Conservation (phyloP, 2,888 invertebrate genomes). For the Drosophila koepferae region DNA sequence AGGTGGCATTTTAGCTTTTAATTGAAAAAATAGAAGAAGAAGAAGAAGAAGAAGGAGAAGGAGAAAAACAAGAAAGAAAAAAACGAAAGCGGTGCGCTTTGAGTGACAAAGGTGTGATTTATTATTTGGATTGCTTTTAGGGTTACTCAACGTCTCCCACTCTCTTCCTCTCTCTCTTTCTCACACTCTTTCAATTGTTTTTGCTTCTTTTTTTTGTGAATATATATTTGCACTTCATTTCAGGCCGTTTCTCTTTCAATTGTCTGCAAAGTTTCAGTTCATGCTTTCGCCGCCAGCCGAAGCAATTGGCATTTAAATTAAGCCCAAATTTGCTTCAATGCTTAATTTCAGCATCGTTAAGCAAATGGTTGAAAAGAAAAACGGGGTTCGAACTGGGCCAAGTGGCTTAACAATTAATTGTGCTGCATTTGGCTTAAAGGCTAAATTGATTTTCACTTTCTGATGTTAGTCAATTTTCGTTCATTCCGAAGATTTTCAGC, state of each 20-base stretch:
- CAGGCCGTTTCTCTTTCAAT: constrained; percentile 49
- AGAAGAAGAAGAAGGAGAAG: constrained; percentile 27
- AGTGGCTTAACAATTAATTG: constrained; percentile 45
- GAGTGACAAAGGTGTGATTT: constrained; percentile 78
- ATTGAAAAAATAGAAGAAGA: constrained; percentile 63
- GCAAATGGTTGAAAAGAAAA: constrained; percentile 30
- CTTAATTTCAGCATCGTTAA: constrained; percentile 46
- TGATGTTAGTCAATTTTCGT: constrained; percentile 10
- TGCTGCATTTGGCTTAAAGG: constrained; percentile 24
- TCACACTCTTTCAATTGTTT: constrained; percentile 21
- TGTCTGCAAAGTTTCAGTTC: constrained; percentile 54
- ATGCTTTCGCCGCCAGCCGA: constrained; percentile 9
- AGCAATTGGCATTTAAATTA: constrained; percentile 61
- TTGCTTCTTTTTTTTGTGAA: neutral
- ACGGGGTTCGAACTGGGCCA: constrained; percentile 29
- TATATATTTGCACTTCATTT: constrained; percentile 57
- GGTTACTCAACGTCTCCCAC: constrained; percentile 17
- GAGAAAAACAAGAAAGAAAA: constrained; percentile 4
- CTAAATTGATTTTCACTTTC: constrained; percentile 43
- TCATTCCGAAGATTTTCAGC: constrained; percentile 6
- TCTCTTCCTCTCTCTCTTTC: neutral
- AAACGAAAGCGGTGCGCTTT: constrained; percentile 50
- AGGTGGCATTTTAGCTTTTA: constrained; percentile 64
- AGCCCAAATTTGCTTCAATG: constrained; percentile 50
- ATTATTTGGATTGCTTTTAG: constrained; percentile 70